Conservation (phyloP, 2,797 vertebrate genomes). For the Tenualosa thibaudeaui region DNA sequence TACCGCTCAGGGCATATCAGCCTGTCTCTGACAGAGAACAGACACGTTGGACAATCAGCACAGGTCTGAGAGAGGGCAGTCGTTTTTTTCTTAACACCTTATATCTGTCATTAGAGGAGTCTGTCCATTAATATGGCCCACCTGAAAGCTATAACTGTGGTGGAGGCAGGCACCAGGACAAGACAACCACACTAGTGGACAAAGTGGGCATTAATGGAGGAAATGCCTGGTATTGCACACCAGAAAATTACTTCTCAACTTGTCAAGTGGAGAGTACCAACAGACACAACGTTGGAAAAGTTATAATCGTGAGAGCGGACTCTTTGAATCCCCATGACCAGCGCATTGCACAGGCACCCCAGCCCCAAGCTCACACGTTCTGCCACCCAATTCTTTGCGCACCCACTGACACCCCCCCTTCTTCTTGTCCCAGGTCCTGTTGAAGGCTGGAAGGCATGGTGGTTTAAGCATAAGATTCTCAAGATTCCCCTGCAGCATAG, state of each 20-base stretch:
- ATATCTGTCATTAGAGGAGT: neutral
- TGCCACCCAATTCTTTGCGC: slow-evolving; percentile 27
- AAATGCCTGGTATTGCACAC: neutral
- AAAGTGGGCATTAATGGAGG: neutral
- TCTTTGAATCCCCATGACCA: slow-evolving; percentile 48
- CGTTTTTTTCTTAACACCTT: neutral
- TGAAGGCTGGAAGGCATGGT: slow-evolving; percentile 65
- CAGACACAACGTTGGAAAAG: slow-evolving; percentile 47
- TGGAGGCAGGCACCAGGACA: neutral
- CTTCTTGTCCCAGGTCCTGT: slow-evolving; percentile 53
- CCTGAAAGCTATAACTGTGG: too few species aligned
- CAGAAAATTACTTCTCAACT: slow-evolving; percentile 35
- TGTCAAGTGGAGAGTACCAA: slow-evolving; percentile 35
- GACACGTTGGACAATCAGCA: slow-evolving; percentile 30
- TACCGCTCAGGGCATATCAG: slow-evolving; percentile 49
- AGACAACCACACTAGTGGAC: neutral
- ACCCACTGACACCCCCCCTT: slow-evolving; percentile 24
- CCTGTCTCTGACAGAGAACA: slow-evolving; percentile 44
- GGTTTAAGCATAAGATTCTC: slow-evolving; percentile 87
- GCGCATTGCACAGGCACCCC: neutral
- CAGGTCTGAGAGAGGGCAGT: neutral
- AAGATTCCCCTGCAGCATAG: slow-evolving; percentile 90
- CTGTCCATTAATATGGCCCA: neutral
- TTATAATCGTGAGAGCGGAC: slow-evolving; percentile 49
- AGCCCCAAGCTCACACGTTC: slow-evolving; percentile 17